A percentile compares a stretch with the other conserved stretches of the same genome.
Conservation (phyloP, 2,797 vertebrate genomes). For the Carcharodon carcharias region DNA sequence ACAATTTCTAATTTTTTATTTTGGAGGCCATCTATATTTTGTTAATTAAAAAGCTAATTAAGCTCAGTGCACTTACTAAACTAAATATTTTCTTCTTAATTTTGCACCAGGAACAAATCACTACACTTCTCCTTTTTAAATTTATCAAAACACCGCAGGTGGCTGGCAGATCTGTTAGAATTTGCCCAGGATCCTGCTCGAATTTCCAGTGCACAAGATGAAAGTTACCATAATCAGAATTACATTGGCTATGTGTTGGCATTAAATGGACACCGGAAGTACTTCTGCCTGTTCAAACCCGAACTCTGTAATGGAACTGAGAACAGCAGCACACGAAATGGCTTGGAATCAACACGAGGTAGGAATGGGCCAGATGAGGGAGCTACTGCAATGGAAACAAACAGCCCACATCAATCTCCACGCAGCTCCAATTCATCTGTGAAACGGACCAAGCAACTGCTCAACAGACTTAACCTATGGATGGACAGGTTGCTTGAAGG, state of each 20-base stretch:
- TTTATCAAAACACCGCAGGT: conserved; percentile 85
- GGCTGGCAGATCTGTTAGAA: conserved; percentile 82
- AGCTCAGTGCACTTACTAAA: neutral
- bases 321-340: conserved; percentile 47
- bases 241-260: conserved; percentile 89
- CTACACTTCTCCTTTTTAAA: conserved; percentile 97
- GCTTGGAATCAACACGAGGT: conserved; percentile 61
- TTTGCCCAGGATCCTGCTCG: conserved; percentile 76
- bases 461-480: conserved; percentile 88
- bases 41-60: neutral
- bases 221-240: conserved; percentile 63
- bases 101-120: conserved; percentile 68
- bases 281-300: conserved; percentile 91
- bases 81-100: neutral
- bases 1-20: neutral
- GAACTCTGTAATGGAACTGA: conserved; percentile 64
- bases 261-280: conserved; percentile 92
- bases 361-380: conserved; percentile 52
- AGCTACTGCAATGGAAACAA: conserved; percentile 52
- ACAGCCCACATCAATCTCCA: conserved; percentile 56
- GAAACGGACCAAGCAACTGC: conserved; percentile 78
- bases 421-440: conserved; percentile 55
- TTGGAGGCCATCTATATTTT: neutral
- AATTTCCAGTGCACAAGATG: conserved; percentile 76
- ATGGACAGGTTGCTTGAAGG: conserved; percentile 94